A percentile compares a stretch with the other conserved stretches of the same genome.
These are phyloP conservation scores for Saimiri boliviensis DNA, from an alignment of 2,113 vertebrate species.

Conservation along the genomic window DNA sequence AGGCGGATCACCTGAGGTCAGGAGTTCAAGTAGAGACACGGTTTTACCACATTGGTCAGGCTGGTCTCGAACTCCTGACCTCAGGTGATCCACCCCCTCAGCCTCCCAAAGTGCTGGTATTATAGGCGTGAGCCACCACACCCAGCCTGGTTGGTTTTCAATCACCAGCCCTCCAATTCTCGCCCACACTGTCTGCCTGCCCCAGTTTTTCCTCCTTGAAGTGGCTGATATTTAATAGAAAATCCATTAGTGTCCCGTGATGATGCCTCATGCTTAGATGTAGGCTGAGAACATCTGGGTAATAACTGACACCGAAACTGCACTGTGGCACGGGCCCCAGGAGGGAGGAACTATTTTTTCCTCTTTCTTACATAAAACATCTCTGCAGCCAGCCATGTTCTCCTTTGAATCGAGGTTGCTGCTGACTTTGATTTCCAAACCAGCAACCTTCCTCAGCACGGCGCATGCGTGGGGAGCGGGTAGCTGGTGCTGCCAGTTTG, in stretches of 20 bases:
- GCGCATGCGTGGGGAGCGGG: neutral
- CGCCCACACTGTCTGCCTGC: constrained; percentile 41
- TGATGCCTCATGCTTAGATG: neutral
- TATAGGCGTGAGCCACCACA: no score
- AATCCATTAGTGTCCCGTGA: neutral
- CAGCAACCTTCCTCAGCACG: neutral
- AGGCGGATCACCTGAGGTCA: no score
- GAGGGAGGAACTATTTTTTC: constrained; percentile 59
- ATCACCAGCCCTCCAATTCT: neutral
- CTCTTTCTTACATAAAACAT: constrained; percentile 61
- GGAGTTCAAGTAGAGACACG: no score
- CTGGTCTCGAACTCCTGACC: no score
- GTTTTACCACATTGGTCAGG: no score
- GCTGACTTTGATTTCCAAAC: constrained; percentile 60
- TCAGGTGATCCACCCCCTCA: no score
- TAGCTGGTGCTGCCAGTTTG: neutral
- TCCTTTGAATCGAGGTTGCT: constrained; percentile 61
- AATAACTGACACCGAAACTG: neutral
- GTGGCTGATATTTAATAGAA: constrained; percentile 49
- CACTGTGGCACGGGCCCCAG: constrained; percentile 50
- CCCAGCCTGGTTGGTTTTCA: neutral
- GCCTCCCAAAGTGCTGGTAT: no score
- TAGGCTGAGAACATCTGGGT: constrained; percentile 46
- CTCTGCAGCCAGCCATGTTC: constrained; percentile 1
- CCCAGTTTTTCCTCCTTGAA: constrained; percentile 82